Evolutionary conservation across 2,797 vertebrate genomes (phyloP).

Genomic region (Oreochromis grahami): DNA sequence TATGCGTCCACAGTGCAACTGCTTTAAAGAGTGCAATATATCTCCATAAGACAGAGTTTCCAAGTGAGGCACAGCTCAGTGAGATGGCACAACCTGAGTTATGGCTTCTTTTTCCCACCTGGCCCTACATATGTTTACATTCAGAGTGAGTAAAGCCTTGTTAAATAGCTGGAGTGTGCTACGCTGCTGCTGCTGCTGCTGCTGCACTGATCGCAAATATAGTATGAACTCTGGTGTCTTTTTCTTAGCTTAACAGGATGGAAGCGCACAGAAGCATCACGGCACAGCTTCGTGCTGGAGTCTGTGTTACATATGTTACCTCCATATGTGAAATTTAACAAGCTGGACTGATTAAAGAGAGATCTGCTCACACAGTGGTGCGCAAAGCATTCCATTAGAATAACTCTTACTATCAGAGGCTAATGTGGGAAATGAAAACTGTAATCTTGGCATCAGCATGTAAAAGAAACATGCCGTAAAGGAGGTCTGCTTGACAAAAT

Average conservation of each 20-base stretch:
- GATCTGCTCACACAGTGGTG: background rate
- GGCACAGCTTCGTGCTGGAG: conserved; percentile 8
- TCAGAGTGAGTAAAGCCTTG: background rate
- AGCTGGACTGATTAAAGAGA: conserved; percentile 3
- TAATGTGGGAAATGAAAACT: background rate
- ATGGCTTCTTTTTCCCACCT: conserved; percentile 18
- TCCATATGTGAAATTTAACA: conserved; percentile 24
- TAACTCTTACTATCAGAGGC: background rate
- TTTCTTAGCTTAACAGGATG: conserved; percentile 12
- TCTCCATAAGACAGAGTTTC: conserved; percentile 11
- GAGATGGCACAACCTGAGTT: conserved; percentile 19
- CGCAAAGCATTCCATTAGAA: background rate
- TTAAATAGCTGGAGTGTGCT: background rate
- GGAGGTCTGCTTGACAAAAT: background rate
- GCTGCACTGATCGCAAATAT: background rate
- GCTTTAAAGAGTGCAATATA: conserved; percentile 9
- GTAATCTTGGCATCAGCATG: background rate
- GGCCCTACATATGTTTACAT: conserved; percentile 10
- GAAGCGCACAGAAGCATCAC: background rate
- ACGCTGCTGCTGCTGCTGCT: background rate
- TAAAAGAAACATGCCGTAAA: background rate
- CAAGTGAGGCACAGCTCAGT: background rate
- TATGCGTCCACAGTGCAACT: background rate
- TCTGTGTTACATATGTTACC: conserved; percentile 28
- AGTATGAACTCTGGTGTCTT: background rate